phyloP scores from a whole-genome alignment of 2,888 invertebrate species.

The Heliconius ismenius region DNA sequence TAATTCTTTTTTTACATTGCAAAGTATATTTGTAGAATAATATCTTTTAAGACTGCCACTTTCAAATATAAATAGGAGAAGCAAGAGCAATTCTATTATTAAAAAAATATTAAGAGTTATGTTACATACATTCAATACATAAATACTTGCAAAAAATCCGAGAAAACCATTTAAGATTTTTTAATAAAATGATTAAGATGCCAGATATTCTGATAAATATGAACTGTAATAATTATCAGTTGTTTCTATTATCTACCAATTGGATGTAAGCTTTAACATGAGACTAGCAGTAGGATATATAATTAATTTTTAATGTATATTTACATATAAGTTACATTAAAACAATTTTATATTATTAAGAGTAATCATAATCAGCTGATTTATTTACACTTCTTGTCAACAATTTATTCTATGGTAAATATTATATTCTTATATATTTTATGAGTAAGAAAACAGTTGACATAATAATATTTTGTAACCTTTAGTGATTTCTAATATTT shows the following conservation, averaged over 20 bases:
- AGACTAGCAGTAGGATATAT: conserved; percentile 47
- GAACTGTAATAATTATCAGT: neutral
- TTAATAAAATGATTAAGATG: neutral
- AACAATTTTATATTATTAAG: conserved; percentile 12
- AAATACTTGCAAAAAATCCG: too few relatives aligned
- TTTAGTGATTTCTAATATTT: conserved; percentile 55
- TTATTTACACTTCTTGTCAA: conserved; percentile 7
- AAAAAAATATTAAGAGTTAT: neutral
- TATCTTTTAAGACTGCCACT: neutral
- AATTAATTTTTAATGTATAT: conserved; percentile 20
- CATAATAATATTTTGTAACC: conserved; percentile 46
- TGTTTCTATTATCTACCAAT: conserved; percentile 27
- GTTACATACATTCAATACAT: neutral
- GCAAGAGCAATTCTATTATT: neutral
- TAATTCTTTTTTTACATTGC: neutral
- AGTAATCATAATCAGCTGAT: neutral
- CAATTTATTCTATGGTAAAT: conserved; percentile 15
- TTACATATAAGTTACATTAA: conserved; percentile 32
- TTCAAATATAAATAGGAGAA: neutral
- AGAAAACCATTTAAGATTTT: neutral
- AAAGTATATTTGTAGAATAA: neutral
- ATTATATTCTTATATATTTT: conserved; percentile 23
- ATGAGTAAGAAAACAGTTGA: conserved; percentile 20
- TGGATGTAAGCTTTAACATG: conserved; percentile 65
- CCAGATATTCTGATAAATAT: neutral